Evolutionary conservation across 1,140 invertebrate species (phyloP), one percentile per base, ranked within the genome.

Genomic region (Papilio machaon): DNA sequence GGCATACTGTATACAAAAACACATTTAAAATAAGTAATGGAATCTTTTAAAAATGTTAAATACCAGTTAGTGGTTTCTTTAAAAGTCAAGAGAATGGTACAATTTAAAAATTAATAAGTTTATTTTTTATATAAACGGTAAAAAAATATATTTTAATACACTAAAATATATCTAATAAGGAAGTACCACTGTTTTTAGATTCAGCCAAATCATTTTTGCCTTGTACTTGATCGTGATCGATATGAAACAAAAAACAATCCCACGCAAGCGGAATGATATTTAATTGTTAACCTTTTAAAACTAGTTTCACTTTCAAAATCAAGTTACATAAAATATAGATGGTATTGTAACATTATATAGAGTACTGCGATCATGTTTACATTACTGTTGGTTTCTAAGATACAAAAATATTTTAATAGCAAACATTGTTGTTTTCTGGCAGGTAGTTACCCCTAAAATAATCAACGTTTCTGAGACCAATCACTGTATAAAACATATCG

Each of bases 241-340:
- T 58, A 58, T n/a, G 54, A 58, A n/a, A 58, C n/a, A n/a, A 58
- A 64, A 67, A 67, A 67, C 64, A 67, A 67, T 67, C 23, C 23
- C 23, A 67, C 11, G 30, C 30, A 23, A 13, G 23, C 64, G 64
- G 11, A 30, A 13, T 67, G 3, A 38, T 67, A 67, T 64, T n/a
- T 58, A 58, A n/a, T 60, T 60, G 58, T 67, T 67, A 67, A 67
- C 64, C 64, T 67, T 67, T 67, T n/a, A 67, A 35, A 67, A 67
- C 64, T 35, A 35, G 64, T 67, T 67, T 67, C 11, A 67, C 10
- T 67, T 30, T 35, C 30, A 67, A 64, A 64, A 58, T 5, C 13
- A n/a, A 19, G 54, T 58, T 19, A 58, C 7, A 1, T 19, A 15
- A 58, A 58, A 58, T 58, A 8, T 19, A 58, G 47, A 52, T 52